Evolutionary conservation across 2,888 invertebrate genomes (phyloP).

Genomic region (Ectemnius continuus): DNA sequence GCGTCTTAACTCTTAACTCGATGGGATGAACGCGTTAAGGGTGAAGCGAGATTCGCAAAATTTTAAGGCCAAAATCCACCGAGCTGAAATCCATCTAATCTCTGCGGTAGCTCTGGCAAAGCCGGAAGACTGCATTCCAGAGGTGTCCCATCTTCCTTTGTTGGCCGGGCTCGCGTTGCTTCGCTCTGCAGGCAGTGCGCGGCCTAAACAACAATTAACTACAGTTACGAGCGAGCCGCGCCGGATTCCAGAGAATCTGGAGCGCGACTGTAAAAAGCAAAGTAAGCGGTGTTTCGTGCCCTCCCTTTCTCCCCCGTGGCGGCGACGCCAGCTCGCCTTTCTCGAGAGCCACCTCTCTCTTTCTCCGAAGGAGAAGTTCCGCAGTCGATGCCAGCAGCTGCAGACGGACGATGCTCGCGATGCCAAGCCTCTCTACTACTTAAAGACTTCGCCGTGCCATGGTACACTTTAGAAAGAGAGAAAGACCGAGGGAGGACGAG

Average conservation of each 20-base stretch:
- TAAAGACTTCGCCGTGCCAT: too few species aligned
- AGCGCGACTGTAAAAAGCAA: conserved; percentile 71
- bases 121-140: conserved; percentile 43
- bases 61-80: not conserved
- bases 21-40: not conserved
- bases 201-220: conserved; percentile 71
- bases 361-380: conserved; percentile 42
- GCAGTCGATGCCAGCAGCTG: conserved; percentile 49
- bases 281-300: conserved; percentile 62
- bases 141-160: conserved; percentile 33
- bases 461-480: not conserved
- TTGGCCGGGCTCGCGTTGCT: conserved; percentile 14
- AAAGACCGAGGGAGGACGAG: not conserved
- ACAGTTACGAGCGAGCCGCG: conserved; percentile 68
- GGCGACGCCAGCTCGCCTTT: conserved; percentile 24
- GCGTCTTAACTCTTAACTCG: too few species aligned
- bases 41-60: not conserved
- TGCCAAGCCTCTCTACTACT: not conserved
- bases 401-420: conserved; percentile 42
- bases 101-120: not conserved
- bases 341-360: conserved; percentile 24
- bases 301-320: conserved; percentile 22
- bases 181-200: conserved; percentile 24
- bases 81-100: not conserved
- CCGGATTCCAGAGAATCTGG: conserved; percentile 72